phyloP scores from a whole-genome alignment of 2,797 vertebrate species.

The Todus mexicanus region DNA sequence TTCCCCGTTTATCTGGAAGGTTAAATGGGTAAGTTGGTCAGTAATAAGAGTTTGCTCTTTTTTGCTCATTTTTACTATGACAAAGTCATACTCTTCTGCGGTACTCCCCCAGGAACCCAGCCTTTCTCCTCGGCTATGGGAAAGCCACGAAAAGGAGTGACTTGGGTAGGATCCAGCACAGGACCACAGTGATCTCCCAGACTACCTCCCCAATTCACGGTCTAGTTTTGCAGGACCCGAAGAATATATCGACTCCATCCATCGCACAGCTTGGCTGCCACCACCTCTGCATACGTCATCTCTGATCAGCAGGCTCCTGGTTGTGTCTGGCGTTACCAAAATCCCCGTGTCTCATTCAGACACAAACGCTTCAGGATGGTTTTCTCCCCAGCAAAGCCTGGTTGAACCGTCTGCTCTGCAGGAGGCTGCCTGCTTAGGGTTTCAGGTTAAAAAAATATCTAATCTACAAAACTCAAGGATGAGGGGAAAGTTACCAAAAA shows the following conservation, averaged over 20 bases:
- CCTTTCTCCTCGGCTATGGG: not conserved
- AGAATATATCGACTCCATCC: not conserved
- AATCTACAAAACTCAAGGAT: not conserved
- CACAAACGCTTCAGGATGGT: not conserved
- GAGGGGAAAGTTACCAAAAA: not conserved
- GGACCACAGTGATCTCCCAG: not conserved
- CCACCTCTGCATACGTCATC: fast-evolving
- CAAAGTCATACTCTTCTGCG: not conserved
- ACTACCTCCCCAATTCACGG: not conserved
- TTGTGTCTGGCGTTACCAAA: not conserved
- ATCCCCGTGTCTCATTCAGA: not conserved
- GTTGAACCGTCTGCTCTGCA: not conserved
- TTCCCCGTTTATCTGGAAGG: not conserved
- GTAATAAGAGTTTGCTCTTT: not conserved
- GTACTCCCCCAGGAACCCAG: not conserved
- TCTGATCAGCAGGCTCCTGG: not conserved
- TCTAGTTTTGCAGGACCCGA: not conserved
- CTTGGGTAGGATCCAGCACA: not conserved
- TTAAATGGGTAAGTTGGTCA: not conserved
- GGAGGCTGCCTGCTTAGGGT: not conserved
- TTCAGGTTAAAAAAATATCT: not conserved
- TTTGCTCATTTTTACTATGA: not conserved
- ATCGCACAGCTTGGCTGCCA: not conserved
- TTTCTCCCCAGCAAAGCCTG: not conserved
- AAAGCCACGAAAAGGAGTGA: not conserved